These are phyloP conservation scores for Calosoma granatense DNA, from an alignment of 1,140 invertebrate genomes.

Conservation along the genomic window DNA sequence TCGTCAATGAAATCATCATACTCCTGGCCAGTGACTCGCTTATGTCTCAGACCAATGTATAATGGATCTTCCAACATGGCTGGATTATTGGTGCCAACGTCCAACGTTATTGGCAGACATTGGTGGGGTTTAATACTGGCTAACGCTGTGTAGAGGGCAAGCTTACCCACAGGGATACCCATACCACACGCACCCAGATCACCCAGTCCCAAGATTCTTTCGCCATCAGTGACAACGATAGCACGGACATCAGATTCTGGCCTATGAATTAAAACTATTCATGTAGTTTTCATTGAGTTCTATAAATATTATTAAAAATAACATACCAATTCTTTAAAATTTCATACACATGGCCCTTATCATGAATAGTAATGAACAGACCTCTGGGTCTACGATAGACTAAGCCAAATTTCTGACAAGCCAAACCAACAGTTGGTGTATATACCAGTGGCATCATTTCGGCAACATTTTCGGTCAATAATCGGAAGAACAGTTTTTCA, in stretches of 20 bases:
- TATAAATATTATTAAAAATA: constrained; percentile 5
- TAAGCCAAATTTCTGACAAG: constrained; percentile 93
- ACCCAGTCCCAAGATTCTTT: constrained; percentile 84
- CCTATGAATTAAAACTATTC: constrained; percentile 40
- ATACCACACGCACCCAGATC: constrained; percentile 91
- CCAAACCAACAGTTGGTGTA: constrained; percentile 85
- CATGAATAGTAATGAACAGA: constrained; percentile 94
- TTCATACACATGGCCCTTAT: constrained; percentile 83
- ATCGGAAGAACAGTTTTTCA: constrained; percentile 86
- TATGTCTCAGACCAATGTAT: constrained; percentile 85
- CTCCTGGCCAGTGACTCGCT: constrained; percentile 62
- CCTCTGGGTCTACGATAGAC: constrained; percentile 86
- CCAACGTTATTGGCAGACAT: constrained; percentile 79
- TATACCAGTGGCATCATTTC: constrained; percentile 87
- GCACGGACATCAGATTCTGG: constrained; percentile 81
- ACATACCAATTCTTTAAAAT: constrained; percentile 71
- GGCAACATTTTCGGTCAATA: constrained; percentile 79
- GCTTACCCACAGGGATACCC: constrained; percentile 88
- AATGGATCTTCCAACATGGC: constrained; percentile 74
- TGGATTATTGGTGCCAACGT: constrained; percentile 89
- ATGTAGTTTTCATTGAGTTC: background rate
- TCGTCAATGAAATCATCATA: constrained; percentile 96
- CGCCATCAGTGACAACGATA: constrained; percentile 89
- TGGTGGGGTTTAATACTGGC: constrained; percentile 85
- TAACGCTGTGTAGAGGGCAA: constrained; percentile 83